Percentiles rank a stretch among this genome's conserved stretches.
Evolutionary conservation across 2,797 vertebrate species (phyloP).

Genomic region (Champsocephalus gunnari): DNA sequence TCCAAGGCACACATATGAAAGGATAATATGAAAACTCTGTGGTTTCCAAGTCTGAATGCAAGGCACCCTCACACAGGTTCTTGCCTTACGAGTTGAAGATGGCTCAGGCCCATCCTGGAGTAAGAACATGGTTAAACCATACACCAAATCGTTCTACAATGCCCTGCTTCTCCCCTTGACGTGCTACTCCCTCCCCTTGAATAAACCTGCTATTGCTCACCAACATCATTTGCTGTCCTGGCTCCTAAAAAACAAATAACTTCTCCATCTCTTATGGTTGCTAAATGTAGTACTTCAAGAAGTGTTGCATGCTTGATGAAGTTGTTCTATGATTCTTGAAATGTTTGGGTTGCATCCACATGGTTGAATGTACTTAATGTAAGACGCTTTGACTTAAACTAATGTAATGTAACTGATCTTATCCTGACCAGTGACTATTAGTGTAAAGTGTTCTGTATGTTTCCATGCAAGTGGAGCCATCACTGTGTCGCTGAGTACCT

Average conservation of each 20-base stretch:
- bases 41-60: background rate
- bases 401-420: background rate
- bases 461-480: background rate
- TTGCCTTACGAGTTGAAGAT: background rate
- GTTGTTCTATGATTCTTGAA: background rate
- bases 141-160: background rate
- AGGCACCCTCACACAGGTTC: background rate
- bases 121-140: too few species aligned
- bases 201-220: background rate
- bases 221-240: background rate
- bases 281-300: constrained; percentile 1
- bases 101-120: background rate
- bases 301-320: background rate
- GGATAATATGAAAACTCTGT: background rate
- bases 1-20: background rate
- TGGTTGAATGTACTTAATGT: background rate
- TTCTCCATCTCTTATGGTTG: background rate
- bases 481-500: background rate
- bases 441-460: background rate
- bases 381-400: background rate
- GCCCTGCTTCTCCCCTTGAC: background rate
- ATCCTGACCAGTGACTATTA: constrained; percentile 1
- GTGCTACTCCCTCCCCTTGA: background rate
- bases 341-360: background rate
- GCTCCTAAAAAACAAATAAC: background rate